Evolutionary conservation across 2,113 vertebrate species (phyloP), one percentile per base, ranked within the genome.

Genomic region (Tonatia bakeri): DNA sequence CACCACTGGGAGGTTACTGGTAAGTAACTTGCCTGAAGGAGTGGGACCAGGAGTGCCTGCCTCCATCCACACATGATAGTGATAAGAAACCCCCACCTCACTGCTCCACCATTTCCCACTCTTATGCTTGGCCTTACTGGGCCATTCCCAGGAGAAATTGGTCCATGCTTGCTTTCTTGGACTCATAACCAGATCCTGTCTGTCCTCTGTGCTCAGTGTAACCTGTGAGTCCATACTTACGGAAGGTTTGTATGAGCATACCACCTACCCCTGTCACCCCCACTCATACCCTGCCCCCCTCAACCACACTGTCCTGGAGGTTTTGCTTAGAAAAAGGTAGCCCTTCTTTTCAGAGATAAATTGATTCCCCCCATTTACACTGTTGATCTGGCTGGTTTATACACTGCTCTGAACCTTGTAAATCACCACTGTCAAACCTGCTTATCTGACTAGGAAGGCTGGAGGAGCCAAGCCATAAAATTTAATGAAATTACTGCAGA

Each of bases 401-500:
- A 79, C n/a, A 38, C 52, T 43, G 20, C 82, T 40, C 73, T 50
- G 75, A 36, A 10, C 70, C 94, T 97, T 97, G 86, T 85, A 97
- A 97, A 97, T 97, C 88, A 88, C 45, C 2, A 9, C 69, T 91
- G 84, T 97, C 79, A 91, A 84, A 97, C 96, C 75, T 90, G 92
- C 90, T 97, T 97, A 95, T 97, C 96, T 97, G 92, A 97, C 91
- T 95, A 89, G 93, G 94, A 96, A 90, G 14, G 24, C 84, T 94
- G 92, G 93, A 96, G 97, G 96, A 97, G 38, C 59, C 80, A 19
- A 17, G 28, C 72, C 91, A 97, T 98, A 97, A 97, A 96, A 84
- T 95, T 94, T 98, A 98, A 97, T 96, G 77, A 95, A 97, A 96
- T 92, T 96, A 96, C 87, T 86, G 56, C 19, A 92, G 93, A 97